phyloP scores from a whole-genome alignment of 1,140 invertebrate species.

The Homarus americanus region DNA sequence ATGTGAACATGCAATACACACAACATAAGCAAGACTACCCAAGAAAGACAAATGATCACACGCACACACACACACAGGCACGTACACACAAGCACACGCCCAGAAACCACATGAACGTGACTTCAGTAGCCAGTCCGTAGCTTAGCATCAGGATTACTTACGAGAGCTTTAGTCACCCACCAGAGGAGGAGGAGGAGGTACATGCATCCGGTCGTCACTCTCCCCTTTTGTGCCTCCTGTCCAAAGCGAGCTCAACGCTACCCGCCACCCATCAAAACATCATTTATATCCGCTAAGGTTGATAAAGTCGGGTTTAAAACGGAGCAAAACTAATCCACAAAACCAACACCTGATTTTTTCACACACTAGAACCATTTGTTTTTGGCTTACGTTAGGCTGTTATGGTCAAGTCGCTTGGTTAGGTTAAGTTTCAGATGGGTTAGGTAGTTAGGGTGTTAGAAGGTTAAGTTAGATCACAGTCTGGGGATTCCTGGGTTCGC shows the following conservation, averaged over 20 bases:
- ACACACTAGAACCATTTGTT: too few relatives aligned
- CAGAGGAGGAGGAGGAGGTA: too few relatives aligned
- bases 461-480: too few relatives aligned
- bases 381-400: too few relatives aligned
- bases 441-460: too few relatives aligned
- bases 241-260: background rate
- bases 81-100: background rate
- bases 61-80: background rate
- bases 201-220: background rate
- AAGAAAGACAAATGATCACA: background rate
- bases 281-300: background rate
- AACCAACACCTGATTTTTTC: too few relatives aligned
- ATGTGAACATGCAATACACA: background rate
- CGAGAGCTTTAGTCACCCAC: background rate
- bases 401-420: too few relatives aligned
- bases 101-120: background rate
- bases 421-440: too few relatives aligned
- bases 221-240: background rate
- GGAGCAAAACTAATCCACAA: too few relatives aligned
- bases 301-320: too few relatives aligned
- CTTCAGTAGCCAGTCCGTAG: background rate
- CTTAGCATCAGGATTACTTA: background rate
- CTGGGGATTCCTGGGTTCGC: too few relatives aligned
- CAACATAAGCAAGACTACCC: background rate
- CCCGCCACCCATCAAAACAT: background rate